Evolutionary conservation across 2,797 vertebrate species (phyloP).

Genomic region (Cephalopachus bancanus): DNA sequence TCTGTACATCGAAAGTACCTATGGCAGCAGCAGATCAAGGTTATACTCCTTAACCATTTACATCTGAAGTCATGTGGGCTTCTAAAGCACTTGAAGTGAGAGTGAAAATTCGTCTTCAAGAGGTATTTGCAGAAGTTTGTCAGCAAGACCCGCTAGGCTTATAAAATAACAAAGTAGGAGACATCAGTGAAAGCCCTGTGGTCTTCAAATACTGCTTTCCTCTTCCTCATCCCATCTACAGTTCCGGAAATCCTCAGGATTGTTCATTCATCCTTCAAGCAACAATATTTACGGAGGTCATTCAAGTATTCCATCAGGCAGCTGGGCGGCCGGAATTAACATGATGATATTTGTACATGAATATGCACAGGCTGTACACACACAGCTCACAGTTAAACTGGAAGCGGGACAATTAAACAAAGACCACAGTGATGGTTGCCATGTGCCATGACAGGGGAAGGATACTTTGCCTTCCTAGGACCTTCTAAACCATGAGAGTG

Average conservation of each 20-base stretch:
- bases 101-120: slow-evolving; percentile 59
- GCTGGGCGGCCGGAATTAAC: neutral
- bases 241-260: neutral
- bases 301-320: neutral
- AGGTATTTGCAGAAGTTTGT: slow-evolving; percentile 36
- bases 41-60: neutral
- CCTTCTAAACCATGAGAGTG: neutral
- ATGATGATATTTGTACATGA: neutral
- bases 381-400: neutral
- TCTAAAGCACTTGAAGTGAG: slow-evolving; percentile 9
- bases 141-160: slow-evolving; percentile 5
- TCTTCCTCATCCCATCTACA: neutral
- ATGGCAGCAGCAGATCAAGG: neutral
- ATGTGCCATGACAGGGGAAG: neutral
- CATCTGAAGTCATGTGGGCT: neutral
- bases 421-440: neutral
- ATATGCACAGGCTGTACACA: neutral
- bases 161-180: slow-evolving; percentile 65
- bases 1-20: neutral
- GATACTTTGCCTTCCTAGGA: neutral
- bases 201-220: neutral
- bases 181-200: slow-evolving; percentile 43
- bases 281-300: neutral
- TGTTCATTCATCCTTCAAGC: neutral
- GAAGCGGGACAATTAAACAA: neutral